Evolutionary conservation across 2,113 vertebrate species (phyloP), one percentile per base, ranked within the genome.

Genomic region (Synchiropus splendidus): DNA sequence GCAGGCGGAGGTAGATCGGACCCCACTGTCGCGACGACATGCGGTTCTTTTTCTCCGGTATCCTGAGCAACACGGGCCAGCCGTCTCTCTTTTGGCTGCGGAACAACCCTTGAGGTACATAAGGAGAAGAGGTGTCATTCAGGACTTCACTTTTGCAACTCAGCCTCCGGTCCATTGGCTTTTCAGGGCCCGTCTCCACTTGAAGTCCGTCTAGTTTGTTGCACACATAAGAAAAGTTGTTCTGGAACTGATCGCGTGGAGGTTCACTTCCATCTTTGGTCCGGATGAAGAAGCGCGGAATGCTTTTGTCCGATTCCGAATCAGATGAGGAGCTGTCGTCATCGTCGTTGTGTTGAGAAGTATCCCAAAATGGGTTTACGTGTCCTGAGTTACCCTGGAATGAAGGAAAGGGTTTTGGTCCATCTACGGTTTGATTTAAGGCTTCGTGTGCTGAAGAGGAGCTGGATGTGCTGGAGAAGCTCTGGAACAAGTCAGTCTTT

Each of bases 1-100:
- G 52, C 51, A 99, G 58, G 0, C 83, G 85, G 8, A 98, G 84
- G 63, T 95, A 97, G 67, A 99, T 90, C 0, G 93, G 92, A 1
- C 95, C 95, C 94, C 95, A 99, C 33, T 98, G 95, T 18, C 95
- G 84, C 5, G 94, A 98, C 0, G 94, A 99, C 95, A 99, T 99
- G 79, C 92, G 89, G 75, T 94, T 98, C 79, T 99, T 99, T 77
- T 92, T 97, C 56, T 99, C 95, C 0, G 95, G 95, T 52, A 99
- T 99, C 62, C 95, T 88, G 67, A 98, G 62, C 95, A 99, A 89
- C 68, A 99, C 84, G 0, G 90, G 74, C 95, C 95, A 99, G 10
- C 94, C 95, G 0, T 91, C 80, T 31, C 73, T 84, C 31, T 75
- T 86, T 54, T 64, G 85, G 61, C 85, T 89, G 48, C 84, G 84